phyloP scores from a whole-genome alignment of 2,888 invertebrate species.

The Campaea margaritaria region DNA sequence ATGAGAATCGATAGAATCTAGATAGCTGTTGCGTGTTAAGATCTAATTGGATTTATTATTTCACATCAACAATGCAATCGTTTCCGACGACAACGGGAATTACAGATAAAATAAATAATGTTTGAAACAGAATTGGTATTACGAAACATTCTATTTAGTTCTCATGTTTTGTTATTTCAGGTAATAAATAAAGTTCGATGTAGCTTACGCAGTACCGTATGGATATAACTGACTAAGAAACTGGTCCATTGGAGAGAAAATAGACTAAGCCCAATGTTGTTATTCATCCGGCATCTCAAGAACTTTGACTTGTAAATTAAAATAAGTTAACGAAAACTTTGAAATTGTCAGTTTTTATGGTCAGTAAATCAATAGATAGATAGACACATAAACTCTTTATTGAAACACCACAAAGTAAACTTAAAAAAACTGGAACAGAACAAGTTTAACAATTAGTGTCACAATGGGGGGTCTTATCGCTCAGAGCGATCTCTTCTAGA shows the following conservation, averaged over 20 bases:
- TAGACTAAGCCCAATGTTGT: constrained; percentile 26
- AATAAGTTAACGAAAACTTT: too few species aligned
- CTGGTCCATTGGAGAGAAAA: constrained; percentile 31
- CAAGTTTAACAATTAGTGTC: too few species aligned
- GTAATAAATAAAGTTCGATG: constrained; percentile 45
- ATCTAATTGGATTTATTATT: constrained; percentile 42
- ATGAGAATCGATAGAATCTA: constrained; percentile 15
- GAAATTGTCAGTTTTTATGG: too few species aligned
- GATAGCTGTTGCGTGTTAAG: constrained; percentile 39
- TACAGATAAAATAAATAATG: constrained; percentile 44
- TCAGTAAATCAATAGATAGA: too few species aligned
- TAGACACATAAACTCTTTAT: too few species aligned
- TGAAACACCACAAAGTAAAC: too few species aligned
- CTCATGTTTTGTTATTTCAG: constrained; percentile 44
- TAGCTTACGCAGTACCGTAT: constrained; percentile 36
- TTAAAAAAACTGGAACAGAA: too few species aligned
- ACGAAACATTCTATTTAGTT: constrained; percentile 50
- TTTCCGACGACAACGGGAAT: constrained; percentile 34
- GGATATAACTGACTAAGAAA: constrained; percentile 8
- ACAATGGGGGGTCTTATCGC: too few species aligned
- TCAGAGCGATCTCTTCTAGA: too few species aligned
- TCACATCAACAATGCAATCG: constrained; percentile 37
- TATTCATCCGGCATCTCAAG: not conserved
- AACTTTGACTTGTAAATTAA: too few species aligned
- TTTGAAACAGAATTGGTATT: constrained; percentile 46